Evolutionary conservation across 2,888 invertebrate genomes (phyloP), one percentile per base, ranked within the genome.

Genomic region (Agonopterix arenella): DNA sequence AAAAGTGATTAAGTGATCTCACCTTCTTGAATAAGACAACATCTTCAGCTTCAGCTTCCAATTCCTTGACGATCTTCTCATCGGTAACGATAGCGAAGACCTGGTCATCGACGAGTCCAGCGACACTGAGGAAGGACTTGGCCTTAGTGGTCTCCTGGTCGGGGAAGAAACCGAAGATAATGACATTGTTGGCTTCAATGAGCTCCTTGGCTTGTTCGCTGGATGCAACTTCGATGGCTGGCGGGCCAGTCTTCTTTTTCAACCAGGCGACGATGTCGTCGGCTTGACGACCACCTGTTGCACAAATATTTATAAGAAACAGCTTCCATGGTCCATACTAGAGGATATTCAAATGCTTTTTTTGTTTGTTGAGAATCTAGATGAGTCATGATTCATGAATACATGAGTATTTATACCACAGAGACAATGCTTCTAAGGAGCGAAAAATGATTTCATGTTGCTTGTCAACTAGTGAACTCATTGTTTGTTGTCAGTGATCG

Each of bases 201-300:
- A 98, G 93, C 58, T 93, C 91, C 78, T 97, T 96, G 51, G 95
- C 94, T 59, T 95, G 96, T 50, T 96, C 97, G 2, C 94, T 93
- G 7, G 93, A 91, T 38, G 90, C 80, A 42, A 99, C 84, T 57
- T 93, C 93, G 64, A 93, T 91, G n/a, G 98, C 98, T 53, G 97
- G 94, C 48, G 99, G 98, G 49, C 99, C 99, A 71, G 97, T 97
- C 92, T 99, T 99, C 91, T 99, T 99, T 80, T 93, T 92, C 55
- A 99, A 84, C 99, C 99, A 99, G 62, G 90, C 90, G 54, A 99
- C 92, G 72, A 99, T 98, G 56, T 98, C 97, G 60, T 95, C 95
- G 63, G 96, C 94, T 79, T 95, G 94, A 67, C 99, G 94, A 51
- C 98, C 98, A 86, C 98, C 96, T 94, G 61, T 45, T 13, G 28